Conservation (phyloP, 2,888 invertebrate species). For the Eupeodes latifasciatus region DNA sequence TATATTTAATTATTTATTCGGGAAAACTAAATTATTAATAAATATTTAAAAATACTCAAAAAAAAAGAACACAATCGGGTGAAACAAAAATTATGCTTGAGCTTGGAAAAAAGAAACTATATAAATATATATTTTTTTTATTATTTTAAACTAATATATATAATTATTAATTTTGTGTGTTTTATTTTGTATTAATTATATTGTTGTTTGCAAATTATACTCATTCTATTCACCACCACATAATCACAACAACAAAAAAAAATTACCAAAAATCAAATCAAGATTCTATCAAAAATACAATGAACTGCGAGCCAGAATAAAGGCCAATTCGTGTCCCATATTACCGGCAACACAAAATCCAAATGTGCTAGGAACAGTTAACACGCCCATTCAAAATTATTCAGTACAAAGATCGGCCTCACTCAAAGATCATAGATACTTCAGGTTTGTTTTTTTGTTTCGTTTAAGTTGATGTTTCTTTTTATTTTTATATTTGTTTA, state of each 20-base stretch:
- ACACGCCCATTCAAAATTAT: conserved; percentile 85
- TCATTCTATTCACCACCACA: conserved; percentile 68
- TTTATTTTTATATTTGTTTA: conserved; percentile 26
- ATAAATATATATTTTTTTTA: background rate
- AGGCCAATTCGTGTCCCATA: conserved; percentile 92
- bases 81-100: conserved; percentile 70
- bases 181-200: conserved; percentile 54
- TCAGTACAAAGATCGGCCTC: conserved; percentile 87
- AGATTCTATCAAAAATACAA: conserved; percentile 96
- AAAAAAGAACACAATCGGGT: conserved; percentile 5
- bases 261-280: conserved; percentile 79
- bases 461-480: conserved; percentile 48
- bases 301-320: conserved; percentile 94
- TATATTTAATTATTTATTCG: background rate
- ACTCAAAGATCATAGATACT: conserved; percentile 85
- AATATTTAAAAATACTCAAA: conserved; percentile 64
- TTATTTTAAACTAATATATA: conserved; percentile 25
- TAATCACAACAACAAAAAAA: conserved; percentile 41
- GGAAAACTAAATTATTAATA: conserved; percentile 78
- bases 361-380: conserved; percentile 80
- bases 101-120: conserved; percentile 51
- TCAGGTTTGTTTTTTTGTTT: conserved; percentile 83
- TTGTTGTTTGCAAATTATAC: conserved; percentile 71
- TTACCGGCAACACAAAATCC: conserved; percentile 87
- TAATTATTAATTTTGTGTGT: conserved; percentile 49